Base-by-base conservation (phyloP, 2,113 vertebrate species). In the Elanus axillaris region DNA sequence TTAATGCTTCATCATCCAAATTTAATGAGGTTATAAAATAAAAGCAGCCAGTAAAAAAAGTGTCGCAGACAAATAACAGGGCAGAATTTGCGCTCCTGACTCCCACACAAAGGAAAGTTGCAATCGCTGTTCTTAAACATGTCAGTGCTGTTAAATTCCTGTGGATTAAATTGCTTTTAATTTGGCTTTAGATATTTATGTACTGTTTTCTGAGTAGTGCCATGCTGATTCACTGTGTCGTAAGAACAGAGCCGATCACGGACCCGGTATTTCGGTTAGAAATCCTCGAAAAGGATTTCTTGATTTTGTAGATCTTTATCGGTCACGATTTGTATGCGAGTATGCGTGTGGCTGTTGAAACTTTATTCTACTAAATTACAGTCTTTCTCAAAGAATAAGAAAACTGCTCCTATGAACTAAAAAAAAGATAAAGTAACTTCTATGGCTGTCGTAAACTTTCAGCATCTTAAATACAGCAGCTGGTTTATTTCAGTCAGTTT, bases 401-500 rank as follows among this genome's bases (percentile, higher is more conserved):
- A 91, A 86, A 74, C 40, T 56, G 52, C 45, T 95, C 14, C 68
- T 56, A 48, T 58, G 85, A 88, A 53, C 83, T 96, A 26, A 74
- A 91, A 92, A 92, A 62, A 88, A 47, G 52, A 84, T 94, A 78
- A 97, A 96, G 76, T 93, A 87, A 97, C 94, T 93, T 97, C 78
- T 45, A 77, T 90, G 93, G 38, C 84, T 97, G 79, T 94, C 8
- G 1, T 98, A 98, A 98, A 97, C 91, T 96, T 97, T 97, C 88
- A 97, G 69, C n/a, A 74, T 97, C 94, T 98, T 88, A 94, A 90
- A 92, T 93, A 93, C 81, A 89, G 86, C 97, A 98, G 97, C 97
- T 98, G 97, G 83, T 95, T 98, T 98, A 97, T 97, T 98, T 98
- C 98, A 98, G 95, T 95, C 94, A 93, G 93, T 97, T 98, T 98